phyloP scores from a whole-genome alignment of 2,797 vertebrate genomes.

The Acanthornis magna region DNA sequence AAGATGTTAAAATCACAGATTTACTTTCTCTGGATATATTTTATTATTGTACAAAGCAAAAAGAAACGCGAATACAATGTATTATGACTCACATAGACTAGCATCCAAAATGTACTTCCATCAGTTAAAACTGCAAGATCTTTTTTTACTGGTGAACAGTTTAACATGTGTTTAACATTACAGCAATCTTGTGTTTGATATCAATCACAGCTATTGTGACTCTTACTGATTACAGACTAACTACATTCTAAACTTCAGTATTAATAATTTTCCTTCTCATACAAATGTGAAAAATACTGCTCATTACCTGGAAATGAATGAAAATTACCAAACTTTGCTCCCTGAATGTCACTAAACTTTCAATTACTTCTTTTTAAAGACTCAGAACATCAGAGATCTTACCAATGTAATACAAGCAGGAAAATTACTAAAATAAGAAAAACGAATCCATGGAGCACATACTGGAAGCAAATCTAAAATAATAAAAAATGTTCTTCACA shows the following conservation, averaged over 20 bases:
- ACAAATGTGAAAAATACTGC: not conserved
- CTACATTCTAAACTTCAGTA: not conserved
- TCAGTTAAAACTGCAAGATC: not conserved
- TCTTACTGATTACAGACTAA: not conserved
- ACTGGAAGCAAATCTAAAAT: not conserved
- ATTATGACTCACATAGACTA: not conserved
- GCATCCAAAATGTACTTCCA: not conserved
- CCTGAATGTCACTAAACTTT: not conserved
- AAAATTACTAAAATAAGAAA: not conserved
- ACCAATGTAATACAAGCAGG: not conserved
- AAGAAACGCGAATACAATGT: conserved; percentile 53
- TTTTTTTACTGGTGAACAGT: not conserved
- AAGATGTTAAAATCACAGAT: conserved; percentile 88
- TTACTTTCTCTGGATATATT: conserved; percentile 71
- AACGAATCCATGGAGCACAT: not conserved
- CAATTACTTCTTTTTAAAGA: not conserved
- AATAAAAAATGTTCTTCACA: not conserved
- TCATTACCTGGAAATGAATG: not conserved
- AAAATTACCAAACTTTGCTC: not conserved
- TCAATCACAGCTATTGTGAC: not conserved
- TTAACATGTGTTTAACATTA: not conserved
- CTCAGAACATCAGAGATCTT: not conserved
- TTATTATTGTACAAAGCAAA: conserved; percentile 70
- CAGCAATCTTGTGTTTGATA: not conserved
- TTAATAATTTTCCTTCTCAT: not conserved